Evolutionary conservation across 2,113 vertebrate genomes (phyloP), one percentile per base, ranked within the genome.

Genomic region (Xiphophorus couchianus): DNA sequence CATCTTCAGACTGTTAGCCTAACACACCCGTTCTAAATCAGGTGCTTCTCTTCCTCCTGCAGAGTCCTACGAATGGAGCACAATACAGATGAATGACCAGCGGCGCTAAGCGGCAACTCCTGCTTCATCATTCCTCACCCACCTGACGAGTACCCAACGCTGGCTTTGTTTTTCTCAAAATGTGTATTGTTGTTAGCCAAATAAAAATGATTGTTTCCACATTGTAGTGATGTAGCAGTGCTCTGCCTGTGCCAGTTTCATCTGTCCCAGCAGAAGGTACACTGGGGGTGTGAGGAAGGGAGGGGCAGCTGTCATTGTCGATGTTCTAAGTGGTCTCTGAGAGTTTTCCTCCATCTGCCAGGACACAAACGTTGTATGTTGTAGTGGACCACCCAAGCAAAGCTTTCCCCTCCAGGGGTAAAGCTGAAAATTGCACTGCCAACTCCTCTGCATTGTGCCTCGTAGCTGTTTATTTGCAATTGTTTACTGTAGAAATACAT

Each of bases 11-110:
- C 0, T 33, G n/a, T 1, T 44, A 3, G 35, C n/a, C 44, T 12
- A 39, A 12, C 25, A 29, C 9, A 1, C 30, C 33, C 60, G 13
- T 42, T 3, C 33, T 54, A 2, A 72, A 22, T n/a, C 22, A 8
- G 48, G 0, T 0, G 14, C 14, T 48, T 19, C 44, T 89, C 28
- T 72, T 77, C 39, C 0, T 48, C 29, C 90, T 84, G 42, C 94
- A 98, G 97, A 94, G 62, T 96, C 95, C 51, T 96, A 94, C 6
- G 96, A 97, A 88, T 95, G 97, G 90, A 97, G 87, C 89, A 90
- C 92, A 79, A 84, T 95, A 94, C 95, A 96, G 89, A 95, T 85
- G 76, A 97, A 96, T 0, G 94, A 97, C 74, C 88, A 90, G 83
- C 95, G 95, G 87, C 97, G 96, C 87, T 97, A 94, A 95, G 89